Percentiles rank a stretch among this genome's conserved stretches.
Conservation (phyloP, 2,113 vertebrate genomes). For the Malaclemys terrapin region DNA sequence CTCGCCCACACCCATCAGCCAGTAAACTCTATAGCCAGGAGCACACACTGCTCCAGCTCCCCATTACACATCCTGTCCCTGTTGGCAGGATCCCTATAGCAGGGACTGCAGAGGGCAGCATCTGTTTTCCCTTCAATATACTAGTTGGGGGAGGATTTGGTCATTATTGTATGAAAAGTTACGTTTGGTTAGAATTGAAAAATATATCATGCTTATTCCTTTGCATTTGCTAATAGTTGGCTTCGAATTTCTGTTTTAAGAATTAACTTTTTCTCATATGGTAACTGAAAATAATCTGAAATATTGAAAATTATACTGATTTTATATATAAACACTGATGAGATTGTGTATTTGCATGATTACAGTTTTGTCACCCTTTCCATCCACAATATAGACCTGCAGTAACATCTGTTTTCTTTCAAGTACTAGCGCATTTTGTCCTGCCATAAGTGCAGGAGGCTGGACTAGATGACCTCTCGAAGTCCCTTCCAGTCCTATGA, state of each 20-base stretch:
- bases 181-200: not conserved
- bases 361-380: not conserved
- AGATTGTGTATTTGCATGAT: rapidly evolving
- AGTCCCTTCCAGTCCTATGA: too few species aligned
- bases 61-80: not conserved
- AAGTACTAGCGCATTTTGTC: not conserved
- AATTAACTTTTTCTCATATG: not conserved
- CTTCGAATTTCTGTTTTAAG: not conserved
- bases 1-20: not conserved
- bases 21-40: not conserved
- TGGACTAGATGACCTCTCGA: too few species aligned
- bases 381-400: not conserved
- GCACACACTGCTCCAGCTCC: not conserved
- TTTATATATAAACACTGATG: not conserved
- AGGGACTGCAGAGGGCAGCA: not conserved
- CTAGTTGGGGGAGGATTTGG: not conserved
- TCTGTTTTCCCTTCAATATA: not conserved
- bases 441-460: too few species aligned
- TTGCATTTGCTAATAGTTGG: not conserved
- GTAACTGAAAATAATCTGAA: not conserved
- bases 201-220: not conserved
- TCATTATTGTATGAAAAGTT: not conserved
- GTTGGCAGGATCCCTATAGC: not conserved
- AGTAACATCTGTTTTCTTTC: not conserved
- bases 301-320: not conserved